Base-by-base conservation (phyloP, 2,797 vertebrate species). In the Macrochelys suwanniensis region DNA sequence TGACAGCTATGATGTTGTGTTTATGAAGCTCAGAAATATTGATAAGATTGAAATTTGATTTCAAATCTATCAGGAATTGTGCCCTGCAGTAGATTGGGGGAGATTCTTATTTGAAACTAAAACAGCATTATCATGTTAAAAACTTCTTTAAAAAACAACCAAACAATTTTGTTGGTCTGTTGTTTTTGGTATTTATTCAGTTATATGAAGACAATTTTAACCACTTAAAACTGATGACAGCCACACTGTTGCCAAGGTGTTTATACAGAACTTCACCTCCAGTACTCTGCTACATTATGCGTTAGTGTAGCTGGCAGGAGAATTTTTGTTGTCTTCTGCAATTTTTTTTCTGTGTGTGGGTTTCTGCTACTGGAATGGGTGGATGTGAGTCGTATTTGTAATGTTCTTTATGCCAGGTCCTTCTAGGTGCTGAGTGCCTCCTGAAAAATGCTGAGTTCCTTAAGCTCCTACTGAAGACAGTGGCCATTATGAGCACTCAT, bases 1-100 rank as follows among this genome's bases (percentile, higher is more conserved):
- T 45, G 37, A 74, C 61, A 77, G 0, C 2, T 3, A 33, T 87
- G 81, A 47, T 42, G 26, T 16, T 53, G 4, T 84, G 21, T 89
- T 91, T 90, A 89, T 87, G 25, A 68, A 88, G 49, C 4, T 47
- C 9, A 87, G 37, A 88, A 92, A 71, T 89, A 88, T 21, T 81
- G 61, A 12, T 68, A 76, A n/a, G 85, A 81, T 88, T 42, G 84
- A 7, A 28, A 45, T 89, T 83, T 89, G 26, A 93, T 92, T 59
- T 5, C 13, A 79, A 86, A 92, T 21, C 45, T 86, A 47, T 19
- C 53, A 4, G 12, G 53, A 65, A 88, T 82, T 6, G 5, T 83
- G 8, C 57, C 57, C 51, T 47, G 13, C 47, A 79, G 2, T 28
- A 56, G 16, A 93, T 83, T 91, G 47, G 59, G 31, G 53, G 80